phyloP scores from a whole-genome alignment of 2,113 vertebrate species.

The Speoplatyrhinus poulsoni region DNA sequence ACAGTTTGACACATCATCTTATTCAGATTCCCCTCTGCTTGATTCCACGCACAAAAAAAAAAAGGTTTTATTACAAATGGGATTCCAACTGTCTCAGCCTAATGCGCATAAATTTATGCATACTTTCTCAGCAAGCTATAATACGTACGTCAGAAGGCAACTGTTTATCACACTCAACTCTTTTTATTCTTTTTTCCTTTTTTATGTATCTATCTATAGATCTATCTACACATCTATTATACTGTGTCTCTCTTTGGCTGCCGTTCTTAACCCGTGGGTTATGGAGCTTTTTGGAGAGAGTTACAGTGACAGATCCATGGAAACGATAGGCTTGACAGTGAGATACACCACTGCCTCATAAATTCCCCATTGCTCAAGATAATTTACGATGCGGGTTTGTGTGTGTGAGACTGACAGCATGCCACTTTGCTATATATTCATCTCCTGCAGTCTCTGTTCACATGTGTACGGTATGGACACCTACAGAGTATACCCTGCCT shows the following conservation, averaged over 20 bases:
- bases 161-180: neutral
- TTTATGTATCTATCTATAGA: neutral
- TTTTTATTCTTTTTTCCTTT: neutral
- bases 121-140: neutral
- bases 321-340: slow-evolving; percentile 76
- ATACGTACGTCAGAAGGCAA: slow-evolving; percentile 3
- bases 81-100: slow-evolving; percentile 41
- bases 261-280: slow-evolving; percentile 64
- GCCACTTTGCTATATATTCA: slow-evolving; percentile 12
- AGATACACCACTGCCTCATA: slow-evolving; percentile 75
- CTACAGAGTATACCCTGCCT: too few relatives aligned
- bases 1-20: slow-evolving; percentile 52
- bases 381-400: slow-evolving; percentile 75
- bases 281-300: slow-evolving; percentile 73
- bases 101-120: slow-evolving; percentile 10
- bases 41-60: too few relatives aligned
- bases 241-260: slow-evolving; percentile 30
- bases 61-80: too few relatives aligned
- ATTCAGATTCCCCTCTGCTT: too few relatives aligned
- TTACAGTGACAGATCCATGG: slow-evolving; percentile 74
- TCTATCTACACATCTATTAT: too few relatives aligned
- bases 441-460: slow-evolving; percentile 46
- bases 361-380: slow-evolving; percentile 74
- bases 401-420: slow-evolving; percentile 67
- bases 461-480: neutral